phyloP scores from a whole-genome alignment of 2,797 vertebrate species.

The Spondyliosoma cantharus region DNA sequence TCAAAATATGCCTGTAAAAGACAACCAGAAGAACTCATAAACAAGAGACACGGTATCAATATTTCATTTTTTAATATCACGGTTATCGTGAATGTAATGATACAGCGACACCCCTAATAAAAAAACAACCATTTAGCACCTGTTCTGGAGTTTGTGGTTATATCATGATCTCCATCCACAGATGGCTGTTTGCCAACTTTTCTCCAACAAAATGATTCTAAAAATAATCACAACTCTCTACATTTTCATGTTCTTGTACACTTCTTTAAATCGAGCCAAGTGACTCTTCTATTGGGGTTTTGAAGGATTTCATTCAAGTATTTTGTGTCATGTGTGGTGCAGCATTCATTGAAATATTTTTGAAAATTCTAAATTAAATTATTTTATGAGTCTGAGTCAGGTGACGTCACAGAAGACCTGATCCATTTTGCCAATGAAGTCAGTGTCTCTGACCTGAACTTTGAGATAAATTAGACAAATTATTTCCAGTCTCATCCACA shows the following conservation, averaged over 20 bases:
- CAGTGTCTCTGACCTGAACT: background rate
- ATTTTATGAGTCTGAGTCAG: no score
- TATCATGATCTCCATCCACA: background rate
- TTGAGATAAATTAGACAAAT: background rate
- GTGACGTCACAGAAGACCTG: background rate
- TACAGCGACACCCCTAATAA: no score
- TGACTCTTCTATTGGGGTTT: background rate
- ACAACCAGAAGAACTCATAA: no score
- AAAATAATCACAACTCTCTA: no score
- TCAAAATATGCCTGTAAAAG: no score
- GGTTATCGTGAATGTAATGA: no score
- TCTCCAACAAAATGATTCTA: no score
- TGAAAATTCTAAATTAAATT: background rate
- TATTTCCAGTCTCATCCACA: background rate
- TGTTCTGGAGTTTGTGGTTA: background rate
- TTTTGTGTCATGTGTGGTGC: background rate
- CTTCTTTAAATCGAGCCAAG: background rate
- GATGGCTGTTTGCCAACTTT: background rate
- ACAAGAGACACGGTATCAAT: no score
- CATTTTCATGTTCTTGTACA: no score
- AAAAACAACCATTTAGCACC: background rate
- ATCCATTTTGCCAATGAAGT: background rate
- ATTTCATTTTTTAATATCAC: no score
- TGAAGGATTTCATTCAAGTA: background rate
- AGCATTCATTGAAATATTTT: background rate